Conservation (phyloP, 2,888 invertebrate species). For the Lumbricus terrestris region DNA sequence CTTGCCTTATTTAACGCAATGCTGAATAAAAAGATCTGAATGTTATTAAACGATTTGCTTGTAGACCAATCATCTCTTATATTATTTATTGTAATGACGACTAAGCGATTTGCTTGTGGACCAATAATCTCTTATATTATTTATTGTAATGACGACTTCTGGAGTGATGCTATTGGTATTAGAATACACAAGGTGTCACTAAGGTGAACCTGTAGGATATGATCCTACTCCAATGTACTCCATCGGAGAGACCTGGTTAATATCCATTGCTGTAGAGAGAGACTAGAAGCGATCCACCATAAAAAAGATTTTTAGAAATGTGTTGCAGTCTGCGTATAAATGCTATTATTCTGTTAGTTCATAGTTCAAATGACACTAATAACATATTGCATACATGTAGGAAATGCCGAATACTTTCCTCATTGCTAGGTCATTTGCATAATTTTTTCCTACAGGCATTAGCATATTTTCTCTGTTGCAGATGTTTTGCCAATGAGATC, state of each 20-base stretch:
- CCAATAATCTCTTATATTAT: not conserved
- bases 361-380: too few relatives aligned
- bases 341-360: not conserved
- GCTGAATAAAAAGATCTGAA: not conserved
- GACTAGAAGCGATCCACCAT: too few relatives aligned
- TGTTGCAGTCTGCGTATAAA: not conserved
- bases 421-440: not conserved
- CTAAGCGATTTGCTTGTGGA: too few relatives aligned
- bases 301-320: not conserved
- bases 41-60: too few relatives aligned
- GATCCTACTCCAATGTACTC: too few relatives aligned
- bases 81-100: not conserved
- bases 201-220: not conserved
- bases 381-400: not conserved
- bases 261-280: not conserved
- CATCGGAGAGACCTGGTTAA: not conserved
- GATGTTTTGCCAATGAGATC: conserved; percentile 76
- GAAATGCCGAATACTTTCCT: not conserved
- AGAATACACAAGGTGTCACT: not conserved
- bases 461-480: conserved; percentile 44
- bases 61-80: not conserved
- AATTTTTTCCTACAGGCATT: not conserved
- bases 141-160: not conserved
- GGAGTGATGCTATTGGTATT: not conserved
- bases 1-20: too few relatives aligned